A percentile compares a stretch with the other conserved stretches of the same genome.
phyloP scores from a whole-genome alignment of 2,113 vertebrate species.

The Chinchilla lanigera region DNA sequence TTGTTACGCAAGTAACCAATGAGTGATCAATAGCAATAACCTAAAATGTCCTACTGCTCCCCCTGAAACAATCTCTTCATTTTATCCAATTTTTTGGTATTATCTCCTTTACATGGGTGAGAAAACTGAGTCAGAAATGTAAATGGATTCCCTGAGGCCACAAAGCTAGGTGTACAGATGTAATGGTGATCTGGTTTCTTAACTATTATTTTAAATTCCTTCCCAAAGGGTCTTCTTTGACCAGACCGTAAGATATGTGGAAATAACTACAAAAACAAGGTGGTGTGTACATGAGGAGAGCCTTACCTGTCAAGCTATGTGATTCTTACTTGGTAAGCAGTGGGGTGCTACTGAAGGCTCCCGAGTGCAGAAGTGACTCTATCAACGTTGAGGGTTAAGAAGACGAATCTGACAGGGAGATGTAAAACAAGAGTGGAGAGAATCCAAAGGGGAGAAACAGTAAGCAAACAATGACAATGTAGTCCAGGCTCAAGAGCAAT shows the following conservation, averaged over 20 bases:
- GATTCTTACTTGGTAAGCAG: conserved; percentile 26
- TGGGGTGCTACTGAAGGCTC: background rate
- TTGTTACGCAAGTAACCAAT: conserved; percentile 24
- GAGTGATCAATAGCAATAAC: conserved; percentile 29
- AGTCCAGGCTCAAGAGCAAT: background rate
- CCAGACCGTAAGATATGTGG: background rate
- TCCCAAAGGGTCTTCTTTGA: conserved; percentile 27
- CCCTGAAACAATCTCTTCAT: background rate
- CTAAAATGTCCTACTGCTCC: conserved; percentile 36
- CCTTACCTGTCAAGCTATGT: background rate
- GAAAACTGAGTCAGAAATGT: conserved; percentile 53
- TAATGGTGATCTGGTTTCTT: background rate
- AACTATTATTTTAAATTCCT: conserved; percentile 51
- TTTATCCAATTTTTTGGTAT: background rate
- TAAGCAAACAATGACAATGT: conserved; percentile 17
- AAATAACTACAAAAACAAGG: conserved; percentile 14
- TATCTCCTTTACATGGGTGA: background rate
- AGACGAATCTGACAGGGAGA: conserved; percentile 16
- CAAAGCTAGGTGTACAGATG: background rate
- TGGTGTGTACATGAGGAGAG: background rate
- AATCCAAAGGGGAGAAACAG: background rate
- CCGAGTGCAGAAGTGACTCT: conserved; percentile 11
- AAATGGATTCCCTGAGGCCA: conserved; percentile 26
- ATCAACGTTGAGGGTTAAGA: background rate
- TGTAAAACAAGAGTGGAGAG: background rate